These are phyloP conservation scores for Lepus oiostolus DNA, from an alignment of 2,797 vertebrate genomes.

Conservation along the genomic window DNA sequence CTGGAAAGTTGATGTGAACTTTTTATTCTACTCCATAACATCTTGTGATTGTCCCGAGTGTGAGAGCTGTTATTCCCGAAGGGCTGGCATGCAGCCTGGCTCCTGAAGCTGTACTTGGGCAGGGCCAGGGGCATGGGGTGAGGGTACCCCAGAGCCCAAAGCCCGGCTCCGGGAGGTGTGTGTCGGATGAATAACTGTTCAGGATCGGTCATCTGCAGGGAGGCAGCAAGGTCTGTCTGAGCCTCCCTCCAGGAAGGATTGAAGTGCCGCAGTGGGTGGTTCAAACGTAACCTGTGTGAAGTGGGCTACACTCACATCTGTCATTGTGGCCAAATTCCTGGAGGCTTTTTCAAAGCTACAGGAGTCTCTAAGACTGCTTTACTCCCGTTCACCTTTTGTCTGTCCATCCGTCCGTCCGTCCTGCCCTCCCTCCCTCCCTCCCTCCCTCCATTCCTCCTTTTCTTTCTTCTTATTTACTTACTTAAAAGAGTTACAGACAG, in stretches of 20 bases:
- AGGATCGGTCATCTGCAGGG: neutral
- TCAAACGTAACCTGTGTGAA: neutral
- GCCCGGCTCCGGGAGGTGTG: neutral
- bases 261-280: neutral
- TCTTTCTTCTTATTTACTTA: too few relatives aligned
- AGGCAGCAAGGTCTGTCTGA: neutral
- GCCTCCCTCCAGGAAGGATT: constrained; percentile 23
- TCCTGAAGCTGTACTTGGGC: neutral
- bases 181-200: neutral
- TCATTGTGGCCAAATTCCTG: neutral
- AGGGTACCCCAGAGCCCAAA: neutral
- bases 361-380: neutral
- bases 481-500: too few relatives aligned
- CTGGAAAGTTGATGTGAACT: neutral
- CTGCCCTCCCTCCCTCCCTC: too few relatives aligned
- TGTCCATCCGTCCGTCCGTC: too few relatives aligned
- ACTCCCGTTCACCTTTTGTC: neutral
- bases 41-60: neutral
- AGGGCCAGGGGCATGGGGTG: neutral
- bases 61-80: neutral
- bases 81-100: neutral
- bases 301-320: neutral
- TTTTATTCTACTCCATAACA: neutral
- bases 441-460: too few relatives aligned
- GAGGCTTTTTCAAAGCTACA: neutral